phyloP scores from a whole-genome alignment of 2,797 vertebrate species.

The Nasua narica region DNA sequence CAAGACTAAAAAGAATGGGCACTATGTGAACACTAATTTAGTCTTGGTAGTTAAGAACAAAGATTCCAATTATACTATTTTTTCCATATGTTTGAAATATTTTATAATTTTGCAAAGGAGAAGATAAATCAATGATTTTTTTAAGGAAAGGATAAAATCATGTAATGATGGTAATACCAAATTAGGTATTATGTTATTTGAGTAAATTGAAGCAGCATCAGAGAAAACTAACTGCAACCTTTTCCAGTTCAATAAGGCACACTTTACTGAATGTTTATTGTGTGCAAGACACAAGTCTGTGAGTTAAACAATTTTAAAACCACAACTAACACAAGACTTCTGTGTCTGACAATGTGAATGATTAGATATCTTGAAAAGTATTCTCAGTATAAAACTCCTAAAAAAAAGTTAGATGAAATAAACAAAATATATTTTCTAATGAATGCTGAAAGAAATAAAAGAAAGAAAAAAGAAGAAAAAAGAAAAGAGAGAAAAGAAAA shows the following conservation, averaged over 20 bases:
- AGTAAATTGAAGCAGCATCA: neutral
- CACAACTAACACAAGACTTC: neutral
- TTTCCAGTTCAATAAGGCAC: neutral
- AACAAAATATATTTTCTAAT: neutral
- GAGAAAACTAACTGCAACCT: neutral
- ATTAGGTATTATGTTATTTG: neutral
- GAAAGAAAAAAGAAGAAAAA: neutral
- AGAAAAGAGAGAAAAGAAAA: neutral
- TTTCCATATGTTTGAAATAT: neutral
- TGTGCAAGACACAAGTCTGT: neutral
- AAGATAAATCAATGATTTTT: neutral
- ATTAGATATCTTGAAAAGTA: neutral
- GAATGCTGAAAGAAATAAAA: neutral
- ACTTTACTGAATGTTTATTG: neutral
- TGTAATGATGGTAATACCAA: neutral
- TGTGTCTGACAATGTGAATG: neutral
- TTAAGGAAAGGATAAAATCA: neutral
- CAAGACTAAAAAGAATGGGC: neutral
- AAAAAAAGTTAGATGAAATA: neutral
- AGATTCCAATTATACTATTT: slow-evolving; percentile 17
- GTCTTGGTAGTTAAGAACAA: neutral
- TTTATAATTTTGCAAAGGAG: neutral
- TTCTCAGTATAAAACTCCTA: neutral
- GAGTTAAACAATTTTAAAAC: slow-evolving; percentile 29
- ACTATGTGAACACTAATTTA: neutral